Conservation (phyloP, 2,888 invertebrate species). For the Cataglyphis albicans region DNA sequence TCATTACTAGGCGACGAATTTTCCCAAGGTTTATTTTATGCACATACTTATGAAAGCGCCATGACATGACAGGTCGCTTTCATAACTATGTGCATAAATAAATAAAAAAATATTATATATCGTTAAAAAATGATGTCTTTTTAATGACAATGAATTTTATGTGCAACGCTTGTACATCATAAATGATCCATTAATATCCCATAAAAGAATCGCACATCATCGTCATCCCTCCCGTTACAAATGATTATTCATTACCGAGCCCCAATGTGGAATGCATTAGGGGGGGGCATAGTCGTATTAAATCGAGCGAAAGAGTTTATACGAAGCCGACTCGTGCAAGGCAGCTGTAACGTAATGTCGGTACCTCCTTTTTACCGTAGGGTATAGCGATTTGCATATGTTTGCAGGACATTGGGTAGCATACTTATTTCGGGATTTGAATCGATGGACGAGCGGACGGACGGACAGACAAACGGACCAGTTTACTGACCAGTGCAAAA, state of each 20-base stretch:
- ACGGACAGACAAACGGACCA: slow-evolving; percentile 63
- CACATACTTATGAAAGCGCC: not conserved
- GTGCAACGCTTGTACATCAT: not conserved
- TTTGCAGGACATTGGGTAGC: slow-evolving; percentile 76
- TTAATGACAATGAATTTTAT: slow-evolving; percentile 19
- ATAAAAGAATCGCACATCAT: slow-evolving; percentile 16
- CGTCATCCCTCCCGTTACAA: slow-evolving; percentile 42
- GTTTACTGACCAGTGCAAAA: slow-evolving; percentile 66
- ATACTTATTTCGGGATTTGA: slow-evolving; percentile 80
- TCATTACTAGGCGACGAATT: not conserved
- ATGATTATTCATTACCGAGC: slow-evolving; percentile 51
- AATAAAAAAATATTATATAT: not conserved
- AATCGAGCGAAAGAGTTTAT: slow-evolving; percentile 42
- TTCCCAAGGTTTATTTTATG: not conserved
- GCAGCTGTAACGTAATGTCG: slow-evolving; percentile 64
- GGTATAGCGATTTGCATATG: slow-evolving; percentile 75
- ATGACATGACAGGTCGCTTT: not conserved
- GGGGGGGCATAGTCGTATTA: slow-evolving; percentile 37
- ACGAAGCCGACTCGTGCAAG: slow-evolving; percentile 28
- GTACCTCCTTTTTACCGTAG: slow-evolving; percentile 41
- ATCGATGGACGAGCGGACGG: slow-evolving; percentile 47
- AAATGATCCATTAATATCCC: slow-evolving; percentile 35
- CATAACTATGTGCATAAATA: no score
- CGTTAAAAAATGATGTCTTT: slow-evolving; percentile 19
- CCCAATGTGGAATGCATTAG: slow-evolving; percentile 17